Evolutionary conservation across 2,113 vertebrate genomes (phyloP), one percentile per base, ranked within the genome.

Genomic region (Sterrhoptilus dennistouni): DNA sequence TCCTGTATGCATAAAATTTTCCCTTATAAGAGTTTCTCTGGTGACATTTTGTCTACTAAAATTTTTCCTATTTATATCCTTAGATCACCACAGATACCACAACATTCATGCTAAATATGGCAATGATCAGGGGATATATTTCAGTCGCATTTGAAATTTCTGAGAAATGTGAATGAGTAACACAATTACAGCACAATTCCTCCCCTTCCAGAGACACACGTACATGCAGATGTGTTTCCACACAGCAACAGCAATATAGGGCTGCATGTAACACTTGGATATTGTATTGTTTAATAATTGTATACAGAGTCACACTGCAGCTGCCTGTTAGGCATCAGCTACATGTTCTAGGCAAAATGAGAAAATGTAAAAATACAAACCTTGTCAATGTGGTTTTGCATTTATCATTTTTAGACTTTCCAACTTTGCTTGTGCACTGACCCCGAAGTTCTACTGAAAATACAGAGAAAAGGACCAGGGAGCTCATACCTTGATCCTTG

Each of bases 401-500:
- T 40, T n/a, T 14, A 28, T 1, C 77, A 28, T 0, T 83, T 89
- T 85, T 21, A 90, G 27, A 40, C 33, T 87, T 59, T 7, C 19
- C 61, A 68, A 42, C 31, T 81, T 14, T 24, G 20, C 24, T 50
- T 22, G 21, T 11, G 47, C 49, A 42, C 9, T 0, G 2, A 49
- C 10, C 15, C 47, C n/a, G 15, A 80, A 91, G 36, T 54, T 83
- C 54, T 49, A 31, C 72, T 53, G 28, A 57, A 83, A 89, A 40
- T 31, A 45, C 8, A 2, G 13, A 10, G 49, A 56, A 79, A 83
- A n/a, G 36, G 31, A 78, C 4, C 11, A 35, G 36, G 8, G 49
- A 66, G 27, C 2, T 5, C 56, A 6, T 98, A 99, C 99, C 99
- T 99, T 99, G 99, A 97, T 99, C 99, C 93, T 99, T 99, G 36